These are phyloP conservation scores for Caenorhabditis angaria DNA, from an alignment of 2,888 invertebrate genomes.

Conservation along the genomic window DNA sequence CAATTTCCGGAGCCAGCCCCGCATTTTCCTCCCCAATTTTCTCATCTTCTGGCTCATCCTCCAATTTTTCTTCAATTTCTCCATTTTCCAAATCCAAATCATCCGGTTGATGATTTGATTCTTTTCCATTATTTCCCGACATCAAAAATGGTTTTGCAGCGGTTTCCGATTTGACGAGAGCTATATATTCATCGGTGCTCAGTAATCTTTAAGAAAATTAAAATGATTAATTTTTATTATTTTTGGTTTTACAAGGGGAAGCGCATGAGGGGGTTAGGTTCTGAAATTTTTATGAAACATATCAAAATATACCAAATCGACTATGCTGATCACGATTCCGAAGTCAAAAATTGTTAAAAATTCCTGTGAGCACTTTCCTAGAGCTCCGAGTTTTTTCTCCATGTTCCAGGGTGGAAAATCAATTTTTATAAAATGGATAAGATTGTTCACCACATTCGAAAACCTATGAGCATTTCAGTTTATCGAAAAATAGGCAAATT, in stretches of 20 bases:
- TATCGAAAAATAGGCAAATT: no score
- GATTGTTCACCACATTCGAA: no score
- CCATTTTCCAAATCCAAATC: slow-evolving; percentile 25
- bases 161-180: slow-evolving; percentile 10
- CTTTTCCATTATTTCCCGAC: background rate
- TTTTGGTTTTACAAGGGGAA: no score
- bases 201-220: slow-evolving; percentile 1
- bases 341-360: no score
- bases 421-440: no score
- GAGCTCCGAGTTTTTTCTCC: no score
- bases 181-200: slow-evolving; percentile 11
- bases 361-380: no score
- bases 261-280: no score
- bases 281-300: no score
- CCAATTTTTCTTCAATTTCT: slow-evolving; percentile 9
- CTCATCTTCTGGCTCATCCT: background rate
- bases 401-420: no score
- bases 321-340: no score
- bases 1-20: slow-evolving; percentile 32
- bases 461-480: no score
- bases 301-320: background rate
- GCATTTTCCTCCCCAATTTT: background rate
- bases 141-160: slow-evolving; percentile 1
- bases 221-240: background rate
- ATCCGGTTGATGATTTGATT: slow-evolving; percentile 9